These are phyloP conservation scores for Elanus axillaris DNA, from an alignment of 2,113 vertebrate genomes.

Conservation along the genomic window DNA sequence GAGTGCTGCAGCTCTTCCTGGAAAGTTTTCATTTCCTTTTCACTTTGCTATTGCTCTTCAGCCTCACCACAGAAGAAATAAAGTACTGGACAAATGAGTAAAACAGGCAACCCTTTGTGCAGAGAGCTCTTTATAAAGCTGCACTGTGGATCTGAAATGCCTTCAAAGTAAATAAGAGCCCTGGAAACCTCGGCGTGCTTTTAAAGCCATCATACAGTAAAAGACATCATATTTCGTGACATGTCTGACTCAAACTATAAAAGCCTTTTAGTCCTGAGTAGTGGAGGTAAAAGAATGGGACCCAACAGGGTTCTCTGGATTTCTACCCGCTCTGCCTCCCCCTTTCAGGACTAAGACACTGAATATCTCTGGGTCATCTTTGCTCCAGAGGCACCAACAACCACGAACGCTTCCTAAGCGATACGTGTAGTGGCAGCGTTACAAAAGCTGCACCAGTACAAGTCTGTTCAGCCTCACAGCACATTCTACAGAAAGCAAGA, in stretches of 20 bases:
- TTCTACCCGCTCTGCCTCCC: neutral
- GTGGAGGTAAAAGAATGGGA: neutral
- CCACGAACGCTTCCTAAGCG: neutral
- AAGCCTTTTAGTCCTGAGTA: neutral
- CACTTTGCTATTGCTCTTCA: neutral
- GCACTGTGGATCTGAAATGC: neutral
- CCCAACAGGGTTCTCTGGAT: accelerated
- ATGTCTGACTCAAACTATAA: neutral
- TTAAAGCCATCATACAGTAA: neutral
- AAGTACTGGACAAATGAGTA: neutral
- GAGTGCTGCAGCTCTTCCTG: constrained; percentile 31
- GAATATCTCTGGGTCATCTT: neutral
- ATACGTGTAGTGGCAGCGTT: accelerated
- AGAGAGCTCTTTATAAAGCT: neutral
- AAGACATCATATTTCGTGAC: neutral
- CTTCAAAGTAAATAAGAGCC: neutral
- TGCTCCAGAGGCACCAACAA: neutral
- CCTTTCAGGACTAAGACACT: neutral
- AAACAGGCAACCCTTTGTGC: constrained; percentile 22
- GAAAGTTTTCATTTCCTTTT: constrained; percentile 53
- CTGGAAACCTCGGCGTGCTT: neutral
- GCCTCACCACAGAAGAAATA: neutral
- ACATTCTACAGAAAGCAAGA: neutral
- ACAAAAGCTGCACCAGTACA: neutral
- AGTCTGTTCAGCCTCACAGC: neutral